These are phyloP conservation scores for Helicolenus hilgendorfi DNA, from an alignment of 2,797 vertebrate genomes.

Conservation along the genomic window DNA sequence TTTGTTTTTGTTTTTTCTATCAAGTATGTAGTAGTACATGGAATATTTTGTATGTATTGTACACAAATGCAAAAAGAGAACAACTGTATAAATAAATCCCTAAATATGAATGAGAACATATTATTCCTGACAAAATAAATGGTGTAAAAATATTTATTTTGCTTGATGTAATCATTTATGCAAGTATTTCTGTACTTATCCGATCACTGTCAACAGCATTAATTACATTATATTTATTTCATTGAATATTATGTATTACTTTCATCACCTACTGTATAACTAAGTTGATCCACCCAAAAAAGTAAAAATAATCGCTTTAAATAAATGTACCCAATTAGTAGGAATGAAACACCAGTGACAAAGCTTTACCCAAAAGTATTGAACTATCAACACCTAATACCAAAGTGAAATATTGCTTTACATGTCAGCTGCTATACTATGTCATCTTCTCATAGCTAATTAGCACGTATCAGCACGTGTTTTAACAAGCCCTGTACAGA, in stretches of 20 bases:
- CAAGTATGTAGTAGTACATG: not conserved
- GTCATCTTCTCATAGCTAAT: slow-evolving; percentile 1
- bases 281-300: not conserved
- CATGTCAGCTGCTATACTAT: not conserved
- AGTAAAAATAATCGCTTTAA: not conserved
- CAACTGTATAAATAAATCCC: not conserved
- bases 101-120: not conserved
- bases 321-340: not conserved
- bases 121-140: not conserved
- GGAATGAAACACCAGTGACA: not conserved
- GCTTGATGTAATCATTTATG: not conserved
- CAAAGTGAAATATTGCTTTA: slow-evolving; percentile 4
- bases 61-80: not conserved
- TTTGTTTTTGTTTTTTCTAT: not conserved
- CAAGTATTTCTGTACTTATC: not conserved
- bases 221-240: not conserved
- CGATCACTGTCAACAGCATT: not conserved
- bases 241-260: not conserved
- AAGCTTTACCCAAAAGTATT: not conserved
- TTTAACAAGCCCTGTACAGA: not conserved
- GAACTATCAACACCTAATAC: slow-evolving; percentile 2
- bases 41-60: not conserved
- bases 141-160: not conserved
- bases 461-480: slow-evolving; percentile 30
- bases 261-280: not conserved